Percentiles rank a stretch among this genome's conserved stretches.
phyloP scores from a whole-genome alignment of 2,797 vertebrate genomes.

The Danio jaintianensis region DNA sequence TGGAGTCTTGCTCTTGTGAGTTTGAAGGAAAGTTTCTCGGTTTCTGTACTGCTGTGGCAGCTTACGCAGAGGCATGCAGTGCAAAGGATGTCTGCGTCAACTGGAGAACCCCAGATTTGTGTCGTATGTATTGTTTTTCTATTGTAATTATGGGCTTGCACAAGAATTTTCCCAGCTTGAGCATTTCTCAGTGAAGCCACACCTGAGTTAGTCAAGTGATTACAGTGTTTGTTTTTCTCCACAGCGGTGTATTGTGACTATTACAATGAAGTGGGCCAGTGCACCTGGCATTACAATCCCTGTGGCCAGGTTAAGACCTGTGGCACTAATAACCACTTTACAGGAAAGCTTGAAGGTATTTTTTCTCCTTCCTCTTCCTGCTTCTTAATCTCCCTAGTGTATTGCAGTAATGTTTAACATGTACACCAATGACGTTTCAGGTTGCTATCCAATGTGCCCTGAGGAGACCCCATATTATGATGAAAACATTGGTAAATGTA shows the following conservation, averaged over 20 bases:
- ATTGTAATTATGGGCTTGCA: neutral
- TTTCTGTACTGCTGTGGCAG: conserved; percentile 84
- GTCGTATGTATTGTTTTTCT: conserved; percentile 76
- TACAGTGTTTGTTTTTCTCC: conserved; percentile 27
- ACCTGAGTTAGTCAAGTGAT: conserved; percentile 32
- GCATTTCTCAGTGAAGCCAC: conserved; percentile 15
- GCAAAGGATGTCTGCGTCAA: conserved; percentile 76
- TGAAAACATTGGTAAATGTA: conserved; percentile 81
- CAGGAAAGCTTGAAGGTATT: conserved; percentile 84
- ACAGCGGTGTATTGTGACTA: conserved; percentile 87
- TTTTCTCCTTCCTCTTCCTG: neutral
- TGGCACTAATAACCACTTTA: conserved; percentile 68
- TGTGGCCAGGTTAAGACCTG: conserved; percentile 81
- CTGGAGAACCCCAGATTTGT: conserved; percentile 86
- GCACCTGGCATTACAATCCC: conserved; percentile 84
- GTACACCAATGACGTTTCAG: conserved; percentile 65
- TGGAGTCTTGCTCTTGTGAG: conserved; percentile 86
- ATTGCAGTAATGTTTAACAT: neutral
- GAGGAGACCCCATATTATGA: conserved; percentile 79
- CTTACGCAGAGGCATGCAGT: conserved; percentile 84
- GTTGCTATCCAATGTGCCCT: conserved; percentile 86
- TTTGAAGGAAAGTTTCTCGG: conserved; percentile 87
- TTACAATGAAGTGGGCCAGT: conserved; percentile 80
- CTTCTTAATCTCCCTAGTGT: neutral
- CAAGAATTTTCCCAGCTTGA: neutral